Percentiles rank a stretch among this genome's conserved stretches.
Conservation (phyloP, 2,797 vertebrate species). For the Okamejei kenojei region DNA sequence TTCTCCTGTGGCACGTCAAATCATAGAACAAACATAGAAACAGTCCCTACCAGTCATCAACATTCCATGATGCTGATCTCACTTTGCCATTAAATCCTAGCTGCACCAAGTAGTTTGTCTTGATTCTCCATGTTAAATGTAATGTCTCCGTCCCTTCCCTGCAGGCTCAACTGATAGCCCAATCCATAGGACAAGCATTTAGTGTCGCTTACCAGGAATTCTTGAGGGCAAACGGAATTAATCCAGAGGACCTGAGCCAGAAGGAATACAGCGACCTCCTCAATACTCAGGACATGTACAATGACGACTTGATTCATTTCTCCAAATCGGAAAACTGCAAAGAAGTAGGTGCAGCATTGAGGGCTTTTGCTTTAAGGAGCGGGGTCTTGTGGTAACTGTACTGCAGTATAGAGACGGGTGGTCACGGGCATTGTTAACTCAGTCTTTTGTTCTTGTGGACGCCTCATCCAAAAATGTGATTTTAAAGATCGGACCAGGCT, state of each 20-base stretch:
- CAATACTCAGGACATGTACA: conserved; percentile 94
- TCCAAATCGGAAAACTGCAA: conserved; percentile 97
- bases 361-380: not conserved
- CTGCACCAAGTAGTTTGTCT: not conserved
- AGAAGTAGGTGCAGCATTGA: conserved; percentile 64
- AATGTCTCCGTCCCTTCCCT: not conserved
- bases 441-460: not conserved
- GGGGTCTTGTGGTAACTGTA: not conserved
- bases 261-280: conserved; percentile 91
- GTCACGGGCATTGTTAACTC: not conserved
- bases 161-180: conserved; percentile 87
- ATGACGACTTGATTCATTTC: conserved; percentile 91
- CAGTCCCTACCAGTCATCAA: no score
- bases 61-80: not conserved
- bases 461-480: not conserved
- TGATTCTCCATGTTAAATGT: not conserved
- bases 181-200: conserved; percentile 91
- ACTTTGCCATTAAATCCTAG: not conserved
- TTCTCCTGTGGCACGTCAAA: not conserved
- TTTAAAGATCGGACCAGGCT: not conserved
- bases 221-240: conserved; percentile 86
- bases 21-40: no score
- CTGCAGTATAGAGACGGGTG: no score
- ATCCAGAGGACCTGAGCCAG: conserved; percentile 90
- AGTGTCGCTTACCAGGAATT: conserved; percentile 96